These are phyloP conservation scores for Malurus cyaneus DNA, from an alignment of 2,113 vertebrate species.

Conservation along the genomic window DNA sequence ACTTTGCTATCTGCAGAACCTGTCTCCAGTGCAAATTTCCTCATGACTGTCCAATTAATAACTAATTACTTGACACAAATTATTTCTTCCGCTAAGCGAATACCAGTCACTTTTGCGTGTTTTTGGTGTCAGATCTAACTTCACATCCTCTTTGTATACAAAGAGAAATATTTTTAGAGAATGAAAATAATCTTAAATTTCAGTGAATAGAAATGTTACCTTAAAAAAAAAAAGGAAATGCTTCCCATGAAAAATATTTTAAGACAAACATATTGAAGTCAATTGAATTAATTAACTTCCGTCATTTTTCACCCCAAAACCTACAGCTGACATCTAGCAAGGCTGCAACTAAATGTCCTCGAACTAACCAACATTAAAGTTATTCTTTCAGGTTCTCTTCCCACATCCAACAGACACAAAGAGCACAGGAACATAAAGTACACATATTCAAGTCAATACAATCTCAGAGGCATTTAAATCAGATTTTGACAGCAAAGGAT, in stretches of 20 bases:
- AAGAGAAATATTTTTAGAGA: not conserved
- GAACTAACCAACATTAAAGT: not conserved
- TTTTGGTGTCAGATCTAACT: not conserved
- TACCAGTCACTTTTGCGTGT: not conserved
- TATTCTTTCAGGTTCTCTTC: not conserved
- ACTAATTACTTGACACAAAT: not conserved
- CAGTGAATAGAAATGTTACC: not conserved
- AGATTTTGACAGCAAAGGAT: not conserved
- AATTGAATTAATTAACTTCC: not conserved
- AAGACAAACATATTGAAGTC: not conserved
- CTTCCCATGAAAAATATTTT: constrained; percentile 16
- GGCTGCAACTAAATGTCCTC: not conserved
- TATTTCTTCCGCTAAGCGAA: not conserved
- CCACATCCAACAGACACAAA: not conserved
- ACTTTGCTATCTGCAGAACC: not conserved
- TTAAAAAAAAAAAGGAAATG: not conserved
- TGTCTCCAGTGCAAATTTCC: not conserved
- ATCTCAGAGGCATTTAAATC: constrained; percentile 22
- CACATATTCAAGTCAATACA: constrained; percentile 41
- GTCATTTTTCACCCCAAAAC: not conserved
- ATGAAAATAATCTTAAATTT: not conserved
- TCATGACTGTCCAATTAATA: not conserved
- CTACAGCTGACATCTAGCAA: not conserved
- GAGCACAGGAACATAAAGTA: constrained; percentile 18
- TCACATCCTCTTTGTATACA: not conserved